Conservation (phyloP, 2,888 invertebrate genomes). For the Tachina fera region DNA sequence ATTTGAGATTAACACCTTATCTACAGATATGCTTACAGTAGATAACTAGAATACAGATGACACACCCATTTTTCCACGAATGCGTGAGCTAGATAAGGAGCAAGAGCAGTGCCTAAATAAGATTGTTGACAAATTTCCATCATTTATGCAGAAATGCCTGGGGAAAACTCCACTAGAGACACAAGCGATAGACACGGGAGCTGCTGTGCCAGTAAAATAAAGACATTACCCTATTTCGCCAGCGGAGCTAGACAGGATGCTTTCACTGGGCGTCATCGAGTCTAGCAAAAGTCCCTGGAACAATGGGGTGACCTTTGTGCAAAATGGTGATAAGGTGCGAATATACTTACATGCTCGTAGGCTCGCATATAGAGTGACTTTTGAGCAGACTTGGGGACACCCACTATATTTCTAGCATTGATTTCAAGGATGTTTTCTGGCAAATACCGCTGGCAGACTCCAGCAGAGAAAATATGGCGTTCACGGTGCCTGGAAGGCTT, state of each 20-base stretch:
- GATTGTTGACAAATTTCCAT: background rate
- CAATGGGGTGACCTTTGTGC: constrained; percentile 45
- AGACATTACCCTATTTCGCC: no score
- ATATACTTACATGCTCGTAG: constrained; percentile 49
- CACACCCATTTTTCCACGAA: no score
- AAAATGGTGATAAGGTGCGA: constrained; percentile 11
- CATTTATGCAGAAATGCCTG: background rate
- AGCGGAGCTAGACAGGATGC: no score
- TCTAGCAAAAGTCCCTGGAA: constrained; percentile 13
- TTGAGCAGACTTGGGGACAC: constrained; percentile 60
- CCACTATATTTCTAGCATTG: constrained; percentile 60
- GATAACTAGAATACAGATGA: no score
- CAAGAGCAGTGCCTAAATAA: background rate
- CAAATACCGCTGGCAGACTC: no score
- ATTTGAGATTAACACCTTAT: background rate
- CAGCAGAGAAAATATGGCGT: no score
- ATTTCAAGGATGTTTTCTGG: no score
- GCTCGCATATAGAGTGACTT: constrained; percentile 62
- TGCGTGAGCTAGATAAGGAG: background rate
- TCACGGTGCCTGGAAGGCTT: background rate
- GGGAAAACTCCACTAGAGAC: background rate
- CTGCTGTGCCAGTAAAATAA: no score
- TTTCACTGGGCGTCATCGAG: no score
- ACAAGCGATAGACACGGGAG: no score
- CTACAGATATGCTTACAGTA: background rate